Percentiles rank a stretch among this genome's conserved stretches.
phyloP scores from a whole-genome alignment of 2,797 vertebrate species.

The Sebastes iracundus region DNA sequence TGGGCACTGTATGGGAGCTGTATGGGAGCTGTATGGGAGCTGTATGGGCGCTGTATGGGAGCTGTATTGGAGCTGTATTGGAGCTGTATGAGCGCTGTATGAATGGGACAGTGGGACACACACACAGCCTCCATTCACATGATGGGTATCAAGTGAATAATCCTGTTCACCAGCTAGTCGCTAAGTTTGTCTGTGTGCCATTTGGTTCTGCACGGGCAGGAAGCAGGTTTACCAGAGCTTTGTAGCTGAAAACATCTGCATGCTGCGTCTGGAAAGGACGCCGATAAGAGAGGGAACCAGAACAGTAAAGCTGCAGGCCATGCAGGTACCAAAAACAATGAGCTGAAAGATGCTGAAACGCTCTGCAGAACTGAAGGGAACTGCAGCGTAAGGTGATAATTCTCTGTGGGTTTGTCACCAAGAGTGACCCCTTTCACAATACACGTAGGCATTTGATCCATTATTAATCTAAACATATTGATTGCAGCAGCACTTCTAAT shows the following conservation, averaged over 20 bases:
- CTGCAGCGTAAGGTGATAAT: neutral
- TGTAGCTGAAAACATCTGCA: neutral
- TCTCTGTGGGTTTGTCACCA: neutral
- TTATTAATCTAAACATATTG: neutral
- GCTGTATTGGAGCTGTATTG: too few species aligned
- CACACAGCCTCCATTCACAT: too few species aligned
- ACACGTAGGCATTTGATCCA: neutral
- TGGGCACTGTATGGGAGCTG: too few species aligned
- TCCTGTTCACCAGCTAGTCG: neutral
- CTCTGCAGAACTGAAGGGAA: neutral
- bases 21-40: too few species aligned
- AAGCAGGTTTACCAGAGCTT: neutral
- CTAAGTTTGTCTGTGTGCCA: neutral
- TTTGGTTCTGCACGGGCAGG: neutral
- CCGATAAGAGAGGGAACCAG: neutral
- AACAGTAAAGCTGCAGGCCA: neutral
- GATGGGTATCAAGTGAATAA: too few species aligned
- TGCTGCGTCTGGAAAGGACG: neutral
- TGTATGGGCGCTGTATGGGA: too few species aligned
- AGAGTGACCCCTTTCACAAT: neutral
- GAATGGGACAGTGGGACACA: too few species aligned
- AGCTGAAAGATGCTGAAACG: neutral
- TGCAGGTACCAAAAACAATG: too few species aligned
- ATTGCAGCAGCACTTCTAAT: neutral
- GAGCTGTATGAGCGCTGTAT: rapidly evolving